Evolutionary conservation across 2,888 invertebrate genomes (phyloP).

Genomic region (Lithophane ornitopus): DNA sequence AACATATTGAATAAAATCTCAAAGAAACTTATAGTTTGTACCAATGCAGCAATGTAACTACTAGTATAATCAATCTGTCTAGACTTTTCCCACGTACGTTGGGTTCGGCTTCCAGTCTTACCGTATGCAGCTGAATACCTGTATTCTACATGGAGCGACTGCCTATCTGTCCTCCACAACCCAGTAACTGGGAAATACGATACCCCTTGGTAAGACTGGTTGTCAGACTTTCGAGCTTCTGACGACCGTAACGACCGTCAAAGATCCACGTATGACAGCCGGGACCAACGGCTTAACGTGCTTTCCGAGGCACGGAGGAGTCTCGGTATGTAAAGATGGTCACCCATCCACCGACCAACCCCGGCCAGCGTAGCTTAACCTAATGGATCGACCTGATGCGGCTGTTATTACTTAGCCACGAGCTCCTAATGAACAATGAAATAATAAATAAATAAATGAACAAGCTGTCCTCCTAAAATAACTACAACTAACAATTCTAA

Average conservation of each 20-base stretch:
- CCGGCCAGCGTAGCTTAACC: no score
- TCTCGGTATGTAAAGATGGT: background rate
- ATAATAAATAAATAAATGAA: no score
- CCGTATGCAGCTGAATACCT: background rate
- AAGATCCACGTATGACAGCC: background rate
- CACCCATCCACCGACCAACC: no score
- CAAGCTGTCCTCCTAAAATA: background rate
- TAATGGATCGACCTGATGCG: no score
- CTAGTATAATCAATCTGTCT: background rate
- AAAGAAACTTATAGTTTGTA: background rate
- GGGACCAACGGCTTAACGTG: background rate
- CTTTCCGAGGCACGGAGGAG: background rate
- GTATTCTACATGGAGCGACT: background rate
- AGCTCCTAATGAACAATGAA: no score
- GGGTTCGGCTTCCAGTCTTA: background rate
- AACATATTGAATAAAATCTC: background rate
- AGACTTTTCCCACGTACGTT: background rate
- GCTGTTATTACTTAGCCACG: no score
- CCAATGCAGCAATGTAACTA: background rate
- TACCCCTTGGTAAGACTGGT: background rate
- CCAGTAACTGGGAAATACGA: background rate
- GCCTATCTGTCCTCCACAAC: background rate
- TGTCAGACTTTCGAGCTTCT: background rate
- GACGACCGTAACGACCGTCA: background rate
- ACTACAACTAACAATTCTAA: conserved; percentile 9